Evolutionary conservation across 2,797 vertebrate genomes (phyloP).

Genomic region (Orestias chungarensis): DNA sequence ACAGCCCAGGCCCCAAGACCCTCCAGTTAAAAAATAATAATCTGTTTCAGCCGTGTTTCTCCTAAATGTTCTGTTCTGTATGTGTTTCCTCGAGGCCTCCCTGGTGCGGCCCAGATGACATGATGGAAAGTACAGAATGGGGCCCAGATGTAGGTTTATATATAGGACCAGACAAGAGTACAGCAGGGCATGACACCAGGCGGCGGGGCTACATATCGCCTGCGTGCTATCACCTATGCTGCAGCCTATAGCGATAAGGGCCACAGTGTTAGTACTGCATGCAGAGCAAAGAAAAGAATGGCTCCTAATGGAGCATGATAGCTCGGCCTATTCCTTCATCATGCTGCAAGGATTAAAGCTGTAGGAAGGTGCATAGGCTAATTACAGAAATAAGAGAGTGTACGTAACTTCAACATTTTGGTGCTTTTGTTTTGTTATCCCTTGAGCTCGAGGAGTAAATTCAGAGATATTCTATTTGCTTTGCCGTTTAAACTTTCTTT

Average conservation of each 20-base stretch:
- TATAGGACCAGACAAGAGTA: conserved; percentile 68
- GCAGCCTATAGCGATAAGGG: conserved; percentile 43
- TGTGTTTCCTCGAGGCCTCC: conserved; percentile 40
- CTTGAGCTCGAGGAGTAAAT: conserved; percentile 37
- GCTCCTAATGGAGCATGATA: conserved; percentile 17
- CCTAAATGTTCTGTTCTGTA: conserved; percentile 16
- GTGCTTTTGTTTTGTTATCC: conserved; percentile 56
- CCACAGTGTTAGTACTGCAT: conserved; percentile 25
- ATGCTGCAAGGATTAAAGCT: conserved; percentile 15
- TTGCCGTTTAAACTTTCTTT: conserved; percentile 52
- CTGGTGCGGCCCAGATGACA: conserved; percentile 54
- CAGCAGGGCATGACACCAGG: conserved; percentile 63
- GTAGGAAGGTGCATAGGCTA: conserved; percentile 23
- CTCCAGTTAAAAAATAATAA: conserved; percentile 5
- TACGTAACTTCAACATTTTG: too few relatives aligned
- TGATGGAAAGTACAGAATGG: conserved; percentile 68
- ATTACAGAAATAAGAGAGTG: conserved; percentile 27
- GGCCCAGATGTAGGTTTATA: conserved; percentile 70
- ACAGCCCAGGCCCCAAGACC: not conserved
- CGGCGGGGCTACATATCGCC: conserved; percentile 56
- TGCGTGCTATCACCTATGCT: conserved; percentile 64
- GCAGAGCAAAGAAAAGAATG: conserved; percentile 37
- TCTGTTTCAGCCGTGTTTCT: conserved; percentile 2
- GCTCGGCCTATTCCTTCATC: not conserved
- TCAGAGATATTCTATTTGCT: conserved; percentile 56